Base-by-base conservation (phyloP, 2,888 invertebrate species). In the Pasiphila rectangulata region DNA sequence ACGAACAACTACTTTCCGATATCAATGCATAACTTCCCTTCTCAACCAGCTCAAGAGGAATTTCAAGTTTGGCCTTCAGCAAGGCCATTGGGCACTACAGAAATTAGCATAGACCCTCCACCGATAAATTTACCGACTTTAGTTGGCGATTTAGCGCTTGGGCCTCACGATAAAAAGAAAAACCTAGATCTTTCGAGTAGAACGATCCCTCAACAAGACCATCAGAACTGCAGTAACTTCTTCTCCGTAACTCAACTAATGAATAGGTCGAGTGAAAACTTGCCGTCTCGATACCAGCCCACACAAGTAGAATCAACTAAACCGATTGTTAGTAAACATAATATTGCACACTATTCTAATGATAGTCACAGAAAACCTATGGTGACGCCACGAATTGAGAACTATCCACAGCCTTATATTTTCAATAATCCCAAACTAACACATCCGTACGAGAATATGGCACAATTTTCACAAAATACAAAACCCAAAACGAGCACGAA, bases 31-130 rank as follows among this genome's bases (percentile, higher is more conserved):
- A 83, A 83, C 62, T 85, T 81, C 57, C 57, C 83, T 12, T 44
- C 80, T 2, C 87, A 86, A 63, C 51, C 76, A 34, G 58, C 65
- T 32, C 82, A 82, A 63, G 88, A 88, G 47, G 87, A 87, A 40
- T 77, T 83, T 49, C 84, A 83, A 67, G 75, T 80, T 9, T 88
- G 88, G 88, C 86, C 87, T 9, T 75, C 87, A 2, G 62, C 83
- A 4, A 75, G 87, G 54, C 76, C 83, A 13, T 72, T 80, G 9
- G 88, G 87, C 2, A 87, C 87, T 4, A 80, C 88, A 13, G 88
- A 88, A 73, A 83, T 88, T 39, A 86, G 82, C 55, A 87, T 88
- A 50, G 88, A 88, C 53, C 87, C 87, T 12, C 88, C 87, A 15
- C 88, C 88, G 9, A 83, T 87, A 9, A 87, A 88, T 59, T 64